Evolutionary conservation across 2,888 invertebrate species (phyloP).

Genomic region (Macropis europaea): DNA sequence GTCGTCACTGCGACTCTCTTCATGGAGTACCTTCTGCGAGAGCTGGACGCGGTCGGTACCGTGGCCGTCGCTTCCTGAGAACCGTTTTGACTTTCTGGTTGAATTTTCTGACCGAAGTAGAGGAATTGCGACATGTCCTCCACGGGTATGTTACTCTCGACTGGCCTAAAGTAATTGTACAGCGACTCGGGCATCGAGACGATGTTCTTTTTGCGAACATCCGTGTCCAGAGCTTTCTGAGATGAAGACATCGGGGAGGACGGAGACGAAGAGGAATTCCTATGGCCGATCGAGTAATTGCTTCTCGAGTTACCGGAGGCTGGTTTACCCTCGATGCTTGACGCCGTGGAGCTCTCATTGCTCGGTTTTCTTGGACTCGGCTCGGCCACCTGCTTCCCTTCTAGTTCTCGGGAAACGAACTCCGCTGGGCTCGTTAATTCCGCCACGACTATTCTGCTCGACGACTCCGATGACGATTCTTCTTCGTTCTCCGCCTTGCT

Average conservation of each 20-base stretch:
- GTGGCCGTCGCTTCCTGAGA: constrained; percentile 68
- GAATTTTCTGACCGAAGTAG: constrained; percentile 86
- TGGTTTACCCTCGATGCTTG: constrained; percentile 32
- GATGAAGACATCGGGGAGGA: constrained; percentile 18
- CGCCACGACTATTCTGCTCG: background rate
- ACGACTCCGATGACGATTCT: constrained; percentile 22
- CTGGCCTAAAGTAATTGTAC: constrained; percentile 84
- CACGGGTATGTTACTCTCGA: constrained; percentile 83
- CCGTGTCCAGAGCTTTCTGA: constrained; percentile 75
- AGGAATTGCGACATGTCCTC: constrained; percentile 87
- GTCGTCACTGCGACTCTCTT: constrained; percentile 60
- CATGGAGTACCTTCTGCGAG: constrained; percentile 66
- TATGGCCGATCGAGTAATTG: constrained; percentile 20
- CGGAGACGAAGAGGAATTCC: background rate
- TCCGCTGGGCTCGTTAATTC: background rate
- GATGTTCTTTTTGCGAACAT: constrained; percentile 81
- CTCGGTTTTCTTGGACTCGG: background rate
- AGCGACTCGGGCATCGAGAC: constrained; percentile 83
- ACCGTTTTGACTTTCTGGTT: constrained; percentile 71
- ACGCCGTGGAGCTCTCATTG: constrained; percentile 18
- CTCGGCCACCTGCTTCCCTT: constrained; percentile 12
- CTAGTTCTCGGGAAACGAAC: constrained; percentile 6
- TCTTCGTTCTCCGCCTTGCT: constrained; percentile 30
- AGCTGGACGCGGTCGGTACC: constrained; percentile 56
- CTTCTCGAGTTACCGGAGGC: constrained; percentile 11